A percentile compares a stretch with the other conserved stretches of the same genome.
These are phyloP conservation scores for Trissoscelio sp. DNA, from an alignment of 2,888 invertebrate genomes.

Conservation along the genomic window DNA sequence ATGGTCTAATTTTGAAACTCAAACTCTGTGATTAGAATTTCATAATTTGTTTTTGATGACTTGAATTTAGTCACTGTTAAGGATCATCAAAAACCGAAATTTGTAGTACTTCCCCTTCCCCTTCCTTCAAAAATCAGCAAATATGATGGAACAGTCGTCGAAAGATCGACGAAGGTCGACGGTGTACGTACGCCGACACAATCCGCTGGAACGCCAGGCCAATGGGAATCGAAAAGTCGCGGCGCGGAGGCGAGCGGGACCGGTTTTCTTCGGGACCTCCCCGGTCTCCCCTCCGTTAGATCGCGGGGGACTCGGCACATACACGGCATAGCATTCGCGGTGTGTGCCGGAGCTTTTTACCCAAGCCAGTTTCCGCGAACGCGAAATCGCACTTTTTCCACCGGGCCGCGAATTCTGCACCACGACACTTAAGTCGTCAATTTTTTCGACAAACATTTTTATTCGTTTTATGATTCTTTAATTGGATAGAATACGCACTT, in stretches of 20 bases:
- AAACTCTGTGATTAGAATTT: too few relatives aligned
- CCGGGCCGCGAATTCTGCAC: neutral
- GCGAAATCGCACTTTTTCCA: constrained; percentile 48
- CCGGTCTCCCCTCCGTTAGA: constrained; percentile 40
- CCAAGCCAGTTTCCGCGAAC: constrained; percentile 61
- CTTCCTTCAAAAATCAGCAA: constrained; percentile 54
- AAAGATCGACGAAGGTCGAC: constrained; percentile 71
- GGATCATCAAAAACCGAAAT: too few relatives aligned
- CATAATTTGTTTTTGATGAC: too few relatives aligned
- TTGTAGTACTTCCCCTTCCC: too few relatives aligned
- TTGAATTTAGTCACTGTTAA: too few relatives aligned
- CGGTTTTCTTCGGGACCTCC: constrained; percentile 74
- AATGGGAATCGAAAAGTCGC: constrained; percentile 73
- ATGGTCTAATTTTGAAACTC: too few relatives aligned
- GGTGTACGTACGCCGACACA: constrained; percentile 73
- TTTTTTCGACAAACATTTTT: neutral
- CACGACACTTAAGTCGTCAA: neutral
- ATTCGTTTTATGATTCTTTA: neutral
- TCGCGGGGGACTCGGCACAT: constrained; percentile 65
- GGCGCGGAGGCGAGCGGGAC: constrained; percentile 75
- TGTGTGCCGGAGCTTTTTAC: constrained; percentile 45
- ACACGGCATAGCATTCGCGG: constrained; percentile 59
- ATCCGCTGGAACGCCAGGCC: constrained; percentile 73
- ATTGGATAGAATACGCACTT: neutral
- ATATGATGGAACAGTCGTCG: constrained; percentile 65